Evolutionary conservation across 2,113 vertebrate genomes (phyloP).

Genomic region (Salvelinus fontinalis): DNA sequence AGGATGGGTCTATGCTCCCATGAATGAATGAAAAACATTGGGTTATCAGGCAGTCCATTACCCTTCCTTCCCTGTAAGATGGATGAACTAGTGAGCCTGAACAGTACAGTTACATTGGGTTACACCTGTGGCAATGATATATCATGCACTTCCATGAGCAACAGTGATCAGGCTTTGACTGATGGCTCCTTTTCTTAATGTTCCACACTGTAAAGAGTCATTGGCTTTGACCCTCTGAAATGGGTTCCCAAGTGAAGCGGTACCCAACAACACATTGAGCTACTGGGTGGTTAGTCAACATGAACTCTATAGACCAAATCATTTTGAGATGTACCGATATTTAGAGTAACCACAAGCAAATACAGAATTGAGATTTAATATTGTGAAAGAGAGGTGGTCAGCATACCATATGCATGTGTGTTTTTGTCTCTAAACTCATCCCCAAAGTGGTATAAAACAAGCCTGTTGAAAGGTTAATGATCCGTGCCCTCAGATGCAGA

Average conservation of each 20-base stretch:
- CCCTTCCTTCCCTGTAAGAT: too few species aligned
- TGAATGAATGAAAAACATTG: constrained; percentile 3
- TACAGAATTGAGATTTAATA: constrained; percentile 41
- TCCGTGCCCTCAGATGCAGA: constrained; percentile 34
- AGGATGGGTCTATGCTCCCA: neutral
- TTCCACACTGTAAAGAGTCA: too few species aligned
- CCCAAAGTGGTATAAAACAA: constrained; percentile 56
- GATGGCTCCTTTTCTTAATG: too few species aligned
- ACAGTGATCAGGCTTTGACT: too few species aligned
- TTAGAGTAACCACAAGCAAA: constrained; percentile 48
- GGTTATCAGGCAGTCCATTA: too few species aligned
- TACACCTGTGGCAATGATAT: neutral
- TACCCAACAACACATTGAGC: neutral
- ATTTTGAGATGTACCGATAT: constrained; percentile 24
- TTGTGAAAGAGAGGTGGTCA: neutral
- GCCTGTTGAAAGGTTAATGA: constrained; percentile 60
- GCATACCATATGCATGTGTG: constrained; percentile 20
- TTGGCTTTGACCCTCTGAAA: too few species aligned
- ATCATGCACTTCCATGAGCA: too few species aligned
- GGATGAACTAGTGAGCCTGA: too few species aligned
- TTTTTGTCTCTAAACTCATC: constrained; percentile 6
- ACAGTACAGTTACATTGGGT: too few species aligned
- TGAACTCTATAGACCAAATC: constrained; percentile 7
- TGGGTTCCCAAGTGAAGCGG: too few species aligned
- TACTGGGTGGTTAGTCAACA: neutral